Conservation (phyloP, 2,888 invertebrate genomes). For the Auanema freiburgensis region DNA sequence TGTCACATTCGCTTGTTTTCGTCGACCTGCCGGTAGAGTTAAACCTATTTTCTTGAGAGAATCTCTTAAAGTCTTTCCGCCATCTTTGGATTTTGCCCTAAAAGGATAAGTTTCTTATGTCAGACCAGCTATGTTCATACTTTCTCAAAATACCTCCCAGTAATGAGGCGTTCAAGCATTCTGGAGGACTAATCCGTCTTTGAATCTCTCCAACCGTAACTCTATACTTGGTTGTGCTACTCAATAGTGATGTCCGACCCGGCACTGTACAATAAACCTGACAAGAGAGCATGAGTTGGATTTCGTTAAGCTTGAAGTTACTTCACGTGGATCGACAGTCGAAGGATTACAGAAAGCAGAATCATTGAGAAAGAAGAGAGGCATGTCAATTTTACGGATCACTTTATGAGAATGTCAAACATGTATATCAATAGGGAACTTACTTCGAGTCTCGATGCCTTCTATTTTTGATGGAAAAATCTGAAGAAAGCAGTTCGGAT, state of each 20-base stretch:
- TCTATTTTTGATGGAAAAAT: neutral
- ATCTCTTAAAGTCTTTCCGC: slow-evolving; percentile 90
- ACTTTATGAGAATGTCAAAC: slow-evolving; percentile 3
- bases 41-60: slow-evolving; percentile 97
- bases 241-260: slow-evolving; percentile 89
- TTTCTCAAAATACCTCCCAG: slow-evolving; percentile 94
- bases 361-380: slow-evolving; percentile 17
- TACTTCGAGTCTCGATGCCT: slow-evolving; percentile 5
- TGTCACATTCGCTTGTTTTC: slow-evolving; percentile 77
- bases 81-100: slow-evolving; percentile 99
- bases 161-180: slow-evolving; percentile 96
- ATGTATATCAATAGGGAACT: neutral
- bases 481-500: neutral
- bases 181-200: slow-evolving; percentile 87
- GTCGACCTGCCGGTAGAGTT: slow-evolving; percentile 92
- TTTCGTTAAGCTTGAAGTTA: neutral
- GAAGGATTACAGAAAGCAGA: slow-evolving; percentile 9
- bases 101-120: slow-evolving; percentile 6
- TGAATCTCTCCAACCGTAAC: slow-evolving; percentile 98
- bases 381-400: slow-evolving; percentile 16
- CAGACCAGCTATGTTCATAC: slow-evolving; percentile 61
- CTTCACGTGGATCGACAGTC: slow-evolving; percentile 16
- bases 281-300: neutral
- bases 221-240: slow-evolving; percentile 99
- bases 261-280: slow-evolving; percentile 97